Percentiles rank a stretch among this genome's conserved stretches.
phyloP scores from a whole-genome alignment of 2,113 vertebrate species.

The Grammomys surdaster region DNA sequence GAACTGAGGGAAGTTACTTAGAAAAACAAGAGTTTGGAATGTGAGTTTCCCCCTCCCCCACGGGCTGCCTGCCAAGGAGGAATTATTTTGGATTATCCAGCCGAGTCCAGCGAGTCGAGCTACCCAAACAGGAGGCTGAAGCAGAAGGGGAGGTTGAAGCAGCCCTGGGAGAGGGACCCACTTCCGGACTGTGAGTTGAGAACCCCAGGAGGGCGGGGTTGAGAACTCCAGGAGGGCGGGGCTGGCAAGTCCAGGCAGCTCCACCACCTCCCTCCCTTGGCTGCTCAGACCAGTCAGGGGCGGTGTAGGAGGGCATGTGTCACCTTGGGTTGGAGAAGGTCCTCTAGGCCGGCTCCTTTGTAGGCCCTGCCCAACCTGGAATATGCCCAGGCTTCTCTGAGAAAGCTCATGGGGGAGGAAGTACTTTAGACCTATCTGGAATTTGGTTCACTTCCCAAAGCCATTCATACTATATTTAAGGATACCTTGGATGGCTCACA shows the following conservation, averaged over 20 bases:
- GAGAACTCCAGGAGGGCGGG: constrained; percentile 65
- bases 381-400: neutral
- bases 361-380: neutral
- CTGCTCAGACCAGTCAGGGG: constrained; percentile 51
- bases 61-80: constrained; percentile 77
- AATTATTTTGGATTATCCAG: constrained; percentile 84
- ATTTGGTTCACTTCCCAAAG: neutral
- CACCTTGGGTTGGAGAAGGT: constrained; percentile 48
- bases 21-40: constrained; percentile 82
- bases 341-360: neutral
- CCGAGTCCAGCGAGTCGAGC: constrained; percentile 69
- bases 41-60: constrained; percentile 56
- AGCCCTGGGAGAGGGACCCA: constrained; percentile 58
- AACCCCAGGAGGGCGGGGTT: constrained; percentile 67
- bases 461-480: neutral
- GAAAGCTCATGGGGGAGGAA: neutral
- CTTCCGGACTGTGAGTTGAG: constrained; percentile 74
- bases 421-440: neutral
- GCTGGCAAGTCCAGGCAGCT: constrained; percentile 72
- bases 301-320: constrained; percentile 36
- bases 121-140: neutral
- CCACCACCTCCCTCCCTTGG: neutral
- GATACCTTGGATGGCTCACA: neutral
- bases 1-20: constrained; percentile 61
- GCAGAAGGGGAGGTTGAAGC: constrained; percentile 1